phyloP scores from a whole-genome alignment of 53 echinoderm and acorn worm species.

The Antedon mediterranea region DNA sequence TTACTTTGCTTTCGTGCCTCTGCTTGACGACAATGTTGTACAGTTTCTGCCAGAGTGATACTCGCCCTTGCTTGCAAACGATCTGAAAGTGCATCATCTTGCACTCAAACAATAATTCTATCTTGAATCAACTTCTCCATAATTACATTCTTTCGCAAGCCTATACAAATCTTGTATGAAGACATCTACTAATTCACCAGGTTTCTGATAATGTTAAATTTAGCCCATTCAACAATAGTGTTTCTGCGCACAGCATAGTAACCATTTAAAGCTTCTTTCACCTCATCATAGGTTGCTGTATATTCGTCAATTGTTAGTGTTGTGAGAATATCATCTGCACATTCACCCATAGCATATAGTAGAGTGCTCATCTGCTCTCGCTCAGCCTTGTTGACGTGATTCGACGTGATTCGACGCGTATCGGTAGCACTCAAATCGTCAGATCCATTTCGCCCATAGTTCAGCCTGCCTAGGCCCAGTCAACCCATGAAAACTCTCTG shows the following conservation, averaged over 20 bases:
- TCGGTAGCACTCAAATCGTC: constrained; percentile 31
- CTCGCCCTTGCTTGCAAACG: too few species aligned
- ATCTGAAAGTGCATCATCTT: too few species aligned
- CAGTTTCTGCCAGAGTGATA: too few species aligned
- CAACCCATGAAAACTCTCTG: constrained; percentile 9
- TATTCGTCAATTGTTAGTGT: constrained; percentile 18
- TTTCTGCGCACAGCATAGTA: constrained; percentile 23
- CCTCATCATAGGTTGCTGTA: constrained; percentile 15
- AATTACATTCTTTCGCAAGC: constrained; percentile 42
- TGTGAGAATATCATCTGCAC: constrained; percentile 31
- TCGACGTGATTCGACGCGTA: constrained; percentile 32
- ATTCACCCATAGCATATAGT: constrained; percentile 37
- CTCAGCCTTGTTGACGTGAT: too few species aligned
- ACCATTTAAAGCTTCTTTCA: constrained; percentile 1
- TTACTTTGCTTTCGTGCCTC: too few species aligned
- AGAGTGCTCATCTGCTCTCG: too few species aligned
- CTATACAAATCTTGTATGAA: constrained; percentile 42
- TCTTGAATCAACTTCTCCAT: constrained; percentile 37
- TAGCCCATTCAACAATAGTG: constrained; percentile 26
- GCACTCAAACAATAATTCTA: constrained; percentile 30
- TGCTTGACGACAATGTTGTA: too few species aligned
- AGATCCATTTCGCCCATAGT: constrained; percentile 37
- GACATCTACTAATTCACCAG: constrained; percentile 33
- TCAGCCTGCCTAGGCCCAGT: constrained; percentile 4
- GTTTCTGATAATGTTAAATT: constrained; percentile 30